phyloP scores from a whole-genome alignment of 2,888 invertebrate species.

The Conistra vaccinii region DNA sequence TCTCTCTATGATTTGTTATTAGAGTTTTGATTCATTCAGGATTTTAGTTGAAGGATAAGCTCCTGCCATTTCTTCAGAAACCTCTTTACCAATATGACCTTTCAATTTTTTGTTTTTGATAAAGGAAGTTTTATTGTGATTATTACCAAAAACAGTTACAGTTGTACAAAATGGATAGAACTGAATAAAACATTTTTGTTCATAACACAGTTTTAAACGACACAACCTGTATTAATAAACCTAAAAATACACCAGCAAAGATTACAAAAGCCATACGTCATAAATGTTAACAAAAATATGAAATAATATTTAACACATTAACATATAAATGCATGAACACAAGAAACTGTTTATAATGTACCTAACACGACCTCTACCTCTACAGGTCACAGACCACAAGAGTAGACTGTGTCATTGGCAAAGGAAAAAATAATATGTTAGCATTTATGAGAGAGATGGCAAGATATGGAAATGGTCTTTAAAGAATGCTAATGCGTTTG shows the following conservation, averaged over 20 bases:
- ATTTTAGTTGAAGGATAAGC: background rate
- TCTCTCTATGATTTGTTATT: background rate
- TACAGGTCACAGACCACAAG: conserved; percentile 32
- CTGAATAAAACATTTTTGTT: background rate
- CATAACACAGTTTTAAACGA: background rate
- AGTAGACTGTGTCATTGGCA: conserved; percentile 32
- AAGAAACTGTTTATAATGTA: conserved; percentile 30
- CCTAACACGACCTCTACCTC: conserved; percentile 35
- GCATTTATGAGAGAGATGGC: conserved; percentile 60
- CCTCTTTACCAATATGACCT: background rate
- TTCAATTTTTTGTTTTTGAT: background rate
- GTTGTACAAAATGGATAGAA: background rate
- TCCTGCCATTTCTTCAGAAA: background rate
- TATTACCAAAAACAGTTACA: background rate
- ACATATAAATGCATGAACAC: conserved; percentile 29
- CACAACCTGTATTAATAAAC: background rate
- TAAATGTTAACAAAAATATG: conserved; percentile 24
- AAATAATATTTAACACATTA: conserved; percentile 39
- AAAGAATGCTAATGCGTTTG: conserved; percentile 27
- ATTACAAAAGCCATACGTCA: conserved; percentile 10
- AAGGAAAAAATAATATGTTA: conserved; percentile 10
- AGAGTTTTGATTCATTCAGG: background rate
- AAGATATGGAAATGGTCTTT: conserved; percentile 39
- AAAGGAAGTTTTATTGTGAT: background rate
- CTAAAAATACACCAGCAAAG: background rate